Evolutionary conservation across 2,113 vertebrate genomes (phyloP).

Genomic region (Limanda limanda): DNA sequence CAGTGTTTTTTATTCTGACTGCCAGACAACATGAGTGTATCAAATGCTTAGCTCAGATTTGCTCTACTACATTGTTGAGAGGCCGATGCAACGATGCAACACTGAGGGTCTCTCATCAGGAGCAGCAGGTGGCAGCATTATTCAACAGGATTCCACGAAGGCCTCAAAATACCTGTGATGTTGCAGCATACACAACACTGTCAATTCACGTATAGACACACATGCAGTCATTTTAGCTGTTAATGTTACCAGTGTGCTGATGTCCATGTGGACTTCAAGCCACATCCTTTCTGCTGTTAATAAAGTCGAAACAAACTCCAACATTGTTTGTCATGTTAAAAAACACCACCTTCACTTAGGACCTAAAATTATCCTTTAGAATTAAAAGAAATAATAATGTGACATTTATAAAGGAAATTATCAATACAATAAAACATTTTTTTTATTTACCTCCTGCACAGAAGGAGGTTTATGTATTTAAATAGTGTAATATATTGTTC

Average conservation of each 20-base stretch:
- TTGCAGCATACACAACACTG: not conserved
- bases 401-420: too few relatives aligned
- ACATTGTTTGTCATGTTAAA: not conserved
- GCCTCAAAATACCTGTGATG: not conserved
- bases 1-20: not conserved
- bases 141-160: slow-evolving; percentile 30
- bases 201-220: not conserved
- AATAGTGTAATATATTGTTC: too few relatives aligned
- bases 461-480: too few relatives aligned
- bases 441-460: too few relatives aligned
- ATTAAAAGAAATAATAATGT: too few relatives aligned
- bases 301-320: not conserved
- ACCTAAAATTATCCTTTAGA: too few relatives aligned
- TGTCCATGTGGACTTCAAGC: not conserved
- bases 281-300: not conserved
- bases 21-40: not conserved
- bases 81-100: not conserved
- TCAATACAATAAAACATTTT: too few relatives aligned
- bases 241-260: not conserved
- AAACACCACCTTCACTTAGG: too few relatives aligned
- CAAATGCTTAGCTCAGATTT: slow-evolving; percentile 15
- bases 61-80: slow-evolving; percentile 6
- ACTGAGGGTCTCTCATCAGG: not conserved
- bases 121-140: slow-evolving; percentile 72
- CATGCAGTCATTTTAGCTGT: not conserved